phyloP scores from a whole-genome alignment of 2,888 invertebrate genomes.

The Caenorhabditis sp. region DNA sequence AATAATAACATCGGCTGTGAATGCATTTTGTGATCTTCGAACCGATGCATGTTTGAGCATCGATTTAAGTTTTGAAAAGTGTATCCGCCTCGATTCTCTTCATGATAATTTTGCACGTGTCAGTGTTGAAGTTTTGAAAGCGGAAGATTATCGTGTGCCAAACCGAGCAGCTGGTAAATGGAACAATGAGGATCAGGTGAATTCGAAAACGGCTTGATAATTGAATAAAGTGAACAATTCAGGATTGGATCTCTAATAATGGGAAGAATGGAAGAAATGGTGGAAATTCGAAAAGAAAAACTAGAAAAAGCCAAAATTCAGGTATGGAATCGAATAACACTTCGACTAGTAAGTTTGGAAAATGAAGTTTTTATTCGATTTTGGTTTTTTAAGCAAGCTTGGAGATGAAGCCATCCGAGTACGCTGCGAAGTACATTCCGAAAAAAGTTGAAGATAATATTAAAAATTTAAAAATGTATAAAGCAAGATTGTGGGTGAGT shows the following conservation, averaged over 20 bases:
- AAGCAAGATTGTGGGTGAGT: no score
- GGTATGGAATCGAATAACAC: no score
- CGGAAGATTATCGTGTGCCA: constrained; percentile 21
- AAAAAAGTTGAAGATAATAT: no score
- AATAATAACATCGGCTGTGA: constrained; percentile 27
- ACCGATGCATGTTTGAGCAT: constrained; percentile 25
- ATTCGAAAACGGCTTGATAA: background rate
- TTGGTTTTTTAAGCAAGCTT: no score
- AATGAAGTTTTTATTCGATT: no score
- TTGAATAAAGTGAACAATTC: constrained; percentile 21
- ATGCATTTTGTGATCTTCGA: constrained; percentile 27
- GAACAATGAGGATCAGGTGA: constrained; percentile 22
- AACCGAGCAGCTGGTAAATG: constrained; percentile 3
- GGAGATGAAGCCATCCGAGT: no score
- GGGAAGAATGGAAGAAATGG: background rate
- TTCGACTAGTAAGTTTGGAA: no score
- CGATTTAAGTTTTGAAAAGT: constrained; percentile 19
- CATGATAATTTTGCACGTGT: constrained; percentile 1
- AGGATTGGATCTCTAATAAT: constrained; percentile 7
- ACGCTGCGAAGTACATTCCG: no score
- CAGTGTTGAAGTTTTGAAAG: constrained; percentile 20
- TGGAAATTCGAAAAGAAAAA: background rate
- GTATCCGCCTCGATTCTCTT: constrained; percentile 13
- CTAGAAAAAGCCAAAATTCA: background rate
- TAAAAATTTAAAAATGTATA: no score